phyloP scores from a whole-genome alignment of 2,797 vertebrate species.

The Mareca strepera region DNA sequence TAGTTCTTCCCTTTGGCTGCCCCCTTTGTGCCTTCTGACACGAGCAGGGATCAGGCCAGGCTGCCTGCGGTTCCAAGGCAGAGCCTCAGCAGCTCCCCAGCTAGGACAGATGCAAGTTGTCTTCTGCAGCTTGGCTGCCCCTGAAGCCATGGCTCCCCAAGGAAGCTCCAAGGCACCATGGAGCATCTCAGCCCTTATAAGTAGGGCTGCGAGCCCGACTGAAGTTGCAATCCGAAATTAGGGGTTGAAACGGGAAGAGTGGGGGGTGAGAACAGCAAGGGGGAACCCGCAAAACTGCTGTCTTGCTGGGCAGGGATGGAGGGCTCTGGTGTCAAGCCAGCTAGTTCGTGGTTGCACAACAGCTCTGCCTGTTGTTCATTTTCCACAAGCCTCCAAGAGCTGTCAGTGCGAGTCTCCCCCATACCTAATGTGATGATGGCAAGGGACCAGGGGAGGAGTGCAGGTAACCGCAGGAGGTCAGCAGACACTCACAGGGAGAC shows the following conservation, averaged over 20 bases:
- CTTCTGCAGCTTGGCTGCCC: neutral
- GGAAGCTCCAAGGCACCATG: neutral
- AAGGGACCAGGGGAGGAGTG: neutral
- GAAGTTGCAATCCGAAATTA: neutral
- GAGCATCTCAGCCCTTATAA: neutral
- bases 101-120: neutral
- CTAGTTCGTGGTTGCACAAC: neutral
- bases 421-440: neutral
- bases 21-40: neutral
- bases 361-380: neutral
- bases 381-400: neutral
- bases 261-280: neutral
- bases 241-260: neutral
- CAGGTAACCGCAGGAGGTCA: neutral
- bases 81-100: neutral
- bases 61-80: neutral
- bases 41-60: neutral
- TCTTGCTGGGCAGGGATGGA: neutral
- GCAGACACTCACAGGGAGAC: neutral
- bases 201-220: neutral
- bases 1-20: slow-evolving; percentile 24
- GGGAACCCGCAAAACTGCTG: neutral
- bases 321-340: neutral
- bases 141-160: neutral
- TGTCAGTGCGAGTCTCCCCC: neutral